Base-by-base conservation (phyloP, 2,888 invertebrate species). In the Choristoneura rosaceana region DNA sequence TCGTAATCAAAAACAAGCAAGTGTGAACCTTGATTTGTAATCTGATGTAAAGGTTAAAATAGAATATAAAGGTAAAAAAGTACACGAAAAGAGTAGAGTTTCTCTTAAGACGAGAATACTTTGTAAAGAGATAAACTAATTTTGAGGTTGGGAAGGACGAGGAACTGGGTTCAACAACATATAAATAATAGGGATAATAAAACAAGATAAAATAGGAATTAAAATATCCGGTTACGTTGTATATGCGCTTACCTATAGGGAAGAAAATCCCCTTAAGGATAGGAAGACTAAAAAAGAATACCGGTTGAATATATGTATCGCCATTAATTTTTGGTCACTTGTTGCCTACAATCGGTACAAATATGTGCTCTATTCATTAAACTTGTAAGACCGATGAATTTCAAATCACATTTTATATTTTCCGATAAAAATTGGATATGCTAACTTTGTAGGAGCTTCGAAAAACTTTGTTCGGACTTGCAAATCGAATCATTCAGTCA, bases 401-500 rank as follows among this genome's bases (percentile, higher is more conserved):
- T 38, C 38, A 38, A 55, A n/a, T 59, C 9, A 7, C n/a, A 59
- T 59, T 59, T 59, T 14, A n/a, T 59, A 25, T 25, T 55, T 55
- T 55, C 12, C n/a, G 25, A 55, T 55, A 55, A 25, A 52, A 55
- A 55, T 25, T 55, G 25, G 10, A 55, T 25, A 10, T 25, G 55
- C 17, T 41, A 55, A 55, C 55, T 65, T 55, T 65, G 14, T 59
- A 47, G 41, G n/a, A 47, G 38, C 38, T 47, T 60, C 38, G 14
- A 50, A 10, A 10, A 41, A 60, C 50, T 68, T 34, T 34, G 47
- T 14, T 34, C 17, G 17, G 38, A 50, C 47, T 62, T 45, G 47
- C 15, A 60, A 34, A 47, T 60, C 34, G 59, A 60, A 60, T 60
- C 58, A 67, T 17, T 59, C 12, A 38, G 47, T 38, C 8, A 47